phyloP scores from a whole-genome alignment of 2,797 vertebrate genomes.

The Orientallactaga sibirica region DNA sequence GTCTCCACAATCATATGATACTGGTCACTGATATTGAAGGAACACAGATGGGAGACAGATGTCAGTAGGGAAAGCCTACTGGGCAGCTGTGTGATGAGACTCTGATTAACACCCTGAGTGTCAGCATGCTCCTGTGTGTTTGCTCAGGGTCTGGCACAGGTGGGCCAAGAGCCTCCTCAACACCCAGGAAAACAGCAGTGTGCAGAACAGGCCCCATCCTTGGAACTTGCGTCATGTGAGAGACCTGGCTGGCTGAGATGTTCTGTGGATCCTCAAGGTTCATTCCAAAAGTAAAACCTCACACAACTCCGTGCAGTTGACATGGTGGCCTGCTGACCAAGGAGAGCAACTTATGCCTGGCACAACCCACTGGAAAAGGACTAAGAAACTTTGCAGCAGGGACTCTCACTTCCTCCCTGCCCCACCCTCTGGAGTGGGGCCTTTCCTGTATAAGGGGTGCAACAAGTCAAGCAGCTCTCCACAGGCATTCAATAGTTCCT shows the following conservation, averaged over 20 bases:
- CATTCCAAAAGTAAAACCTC: background rate
- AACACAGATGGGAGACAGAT: background rate
- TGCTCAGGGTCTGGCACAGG: too few relatives aligned
- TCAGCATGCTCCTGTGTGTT: too few relatives aligned
- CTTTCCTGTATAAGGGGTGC: background rate
- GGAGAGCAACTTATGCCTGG: background rate
- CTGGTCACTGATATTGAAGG: background rate
- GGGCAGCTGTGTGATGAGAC: background rate
- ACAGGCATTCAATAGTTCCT: background rate
- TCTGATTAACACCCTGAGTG: fast-evolving
- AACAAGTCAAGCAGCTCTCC: background rate
- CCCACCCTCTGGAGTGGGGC: background rate
- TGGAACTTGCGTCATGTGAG: background rate
- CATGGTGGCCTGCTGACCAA: fast-evolving
- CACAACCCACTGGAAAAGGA: background rate
- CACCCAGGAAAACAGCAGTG: background rate
- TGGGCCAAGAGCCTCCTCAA: background rate
- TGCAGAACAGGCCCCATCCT: background rate
- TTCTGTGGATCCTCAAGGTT: background rate
- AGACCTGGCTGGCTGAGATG: background rate
- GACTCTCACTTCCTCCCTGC: background rate
- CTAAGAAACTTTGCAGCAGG: too few relatives aligned
- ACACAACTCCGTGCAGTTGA: fast-evolving
- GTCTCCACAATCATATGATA: fast-evolving
- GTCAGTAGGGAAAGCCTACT: fast-evolving